phyloP scores from a whole-genome alignment of 1,140 invertebrate genomes.

The Rhagoletis pomonella region DNA sequence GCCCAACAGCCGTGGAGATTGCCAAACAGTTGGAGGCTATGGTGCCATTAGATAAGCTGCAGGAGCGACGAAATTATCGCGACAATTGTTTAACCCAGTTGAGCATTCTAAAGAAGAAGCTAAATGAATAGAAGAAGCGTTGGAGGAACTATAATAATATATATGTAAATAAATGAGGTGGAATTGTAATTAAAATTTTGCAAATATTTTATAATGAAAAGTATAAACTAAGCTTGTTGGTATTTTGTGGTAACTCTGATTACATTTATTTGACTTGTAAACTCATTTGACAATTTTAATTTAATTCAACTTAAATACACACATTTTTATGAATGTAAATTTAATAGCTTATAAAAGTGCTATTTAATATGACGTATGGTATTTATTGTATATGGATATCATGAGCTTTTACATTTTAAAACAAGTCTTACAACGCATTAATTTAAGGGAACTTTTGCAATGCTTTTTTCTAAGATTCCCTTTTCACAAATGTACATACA shows the following conservation, averaged over 20 bases:
- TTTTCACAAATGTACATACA: not conserved
- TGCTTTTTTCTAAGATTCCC: not conserved
- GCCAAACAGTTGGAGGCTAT: conserved; percentile 82
- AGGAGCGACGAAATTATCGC: conserved; percentile 86
- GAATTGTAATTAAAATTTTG: not conserved
- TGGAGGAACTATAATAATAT: not conserved
- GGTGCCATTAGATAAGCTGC: conserved; percentile 85
- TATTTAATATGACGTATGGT: conserved; percentile 7
- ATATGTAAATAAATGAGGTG: conserved; percentile 1
- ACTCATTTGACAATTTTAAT: conserved; percentile 53
- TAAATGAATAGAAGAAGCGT: conserved; percentile 61
- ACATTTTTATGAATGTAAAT: conserved; percentile 23
- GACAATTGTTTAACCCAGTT: conserved; percentile 89
- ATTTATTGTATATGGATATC: conserved; percentile 26
- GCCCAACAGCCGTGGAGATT: conserved; percentile 77
- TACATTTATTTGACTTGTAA: conserved; percentile 53
- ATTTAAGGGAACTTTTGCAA: not conserved
- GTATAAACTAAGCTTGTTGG: not conserved
- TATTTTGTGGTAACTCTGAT: not conserved
- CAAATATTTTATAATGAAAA: too few relatives aligned
- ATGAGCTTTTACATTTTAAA: conserved; percentile 2
- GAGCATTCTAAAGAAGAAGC: conserved; percentile 86
- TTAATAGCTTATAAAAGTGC: conserved; percentile 29
- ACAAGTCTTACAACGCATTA: not conserved
- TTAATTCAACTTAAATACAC: conserved; percentile 33